Evolutionary conservation across 2,113 vertebrate genomes (phyloP), one percentile per base, ranked within the genome.

Genomic region (Callorhinus ursinus): DNA sequence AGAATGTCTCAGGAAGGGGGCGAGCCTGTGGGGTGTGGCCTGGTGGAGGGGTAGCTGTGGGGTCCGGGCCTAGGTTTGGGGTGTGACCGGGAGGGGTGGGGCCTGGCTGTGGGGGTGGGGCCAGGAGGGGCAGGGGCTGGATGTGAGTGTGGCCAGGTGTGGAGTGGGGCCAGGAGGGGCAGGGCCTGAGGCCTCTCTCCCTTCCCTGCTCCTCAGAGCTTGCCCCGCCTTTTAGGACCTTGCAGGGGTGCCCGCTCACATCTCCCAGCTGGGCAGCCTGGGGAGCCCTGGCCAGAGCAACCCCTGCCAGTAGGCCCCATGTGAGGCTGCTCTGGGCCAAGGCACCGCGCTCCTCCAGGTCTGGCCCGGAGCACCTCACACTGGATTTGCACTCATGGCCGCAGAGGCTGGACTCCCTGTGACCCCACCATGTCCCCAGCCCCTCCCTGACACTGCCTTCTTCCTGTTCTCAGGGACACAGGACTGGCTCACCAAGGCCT

Each of bases 351-450:
- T n/a, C 21, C 46, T 14, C 15, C 15, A 22, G 81, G 31, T 22
- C 42, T 0, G 0, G 28, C 16, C n/a, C 4, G 1, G 31, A n/a
- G 36, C 33, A 4, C 2, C 14, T 46, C 2, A 22, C 12, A 0
- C n/a, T 16, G 14, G 19, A 9, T 28, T 36, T 21, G 9, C 22
- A 0, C 13, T 18, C 1, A 15, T 7, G n/a, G 55, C 26, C 51
- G n/a, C 59, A 2, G 21, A 42, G n/a, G 31, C 90, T n/a, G 19
- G 76, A 39, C 22, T 12, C 22, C 26, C 15, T 0, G 42, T 31
- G 90, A 19, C 5, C 24, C 8, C 26, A 21, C 63, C 24, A 49
- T 1, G 39, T 22, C 59, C 63, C 31, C 16, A 6, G n/a, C 36
- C 9, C 0, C 22, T 55, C 19, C 21, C 21, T 2, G 0, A 13